Conservation (phyloP, 2,888 invertebrate species). For the Epicampocera succincta region DNA sequence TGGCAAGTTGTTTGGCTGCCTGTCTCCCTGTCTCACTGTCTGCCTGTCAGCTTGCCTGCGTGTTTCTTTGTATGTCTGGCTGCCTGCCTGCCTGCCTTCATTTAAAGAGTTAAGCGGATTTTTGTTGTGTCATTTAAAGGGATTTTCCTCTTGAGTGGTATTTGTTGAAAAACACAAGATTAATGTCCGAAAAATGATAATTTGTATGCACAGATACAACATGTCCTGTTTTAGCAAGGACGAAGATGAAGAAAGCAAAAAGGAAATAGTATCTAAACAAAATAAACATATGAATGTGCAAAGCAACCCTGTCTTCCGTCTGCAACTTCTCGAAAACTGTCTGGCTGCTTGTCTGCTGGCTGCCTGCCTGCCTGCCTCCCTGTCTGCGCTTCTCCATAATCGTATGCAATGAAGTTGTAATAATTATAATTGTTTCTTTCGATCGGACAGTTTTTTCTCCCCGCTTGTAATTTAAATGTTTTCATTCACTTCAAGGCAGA, state of each 20-base stretch:
- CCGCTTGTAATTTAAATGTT: slow-evolving; percentile 59
- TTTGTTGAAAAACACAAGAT: slow-evolving; percentile 67
- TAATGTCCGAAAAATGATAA: slow-evolving; percentile 75
- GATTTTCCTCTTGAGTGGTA: slow-evolving; percentile 69
- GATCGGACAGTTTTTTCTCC: slow-evolving; percentile 63
- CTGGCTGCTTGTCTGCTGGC: background rate
- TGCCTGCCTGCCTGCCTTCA: background rate
- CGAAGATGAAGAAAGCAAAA: too few species aligned
- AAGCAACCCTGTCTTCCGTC: slow-evolving; percentile 38
- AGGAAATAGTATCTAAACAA: background rate
- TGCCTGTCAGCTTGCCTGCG: background rate
- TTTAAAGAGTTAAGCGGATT: slow-evolving; percentile 67
- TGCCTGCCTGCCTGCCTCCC: slow-evolving; percentile 27
- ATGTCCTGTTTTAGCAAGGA: slow-evolving; percentile 53
- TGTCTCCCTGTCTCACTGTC: background rate
- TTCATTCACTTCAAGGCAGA: slow-evolving; percentile 53
- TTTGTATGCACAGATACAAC: slow-evolving; percentile 68
- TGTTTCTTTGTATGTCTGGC: background rate
- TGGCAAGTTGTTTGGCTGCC: background rate
- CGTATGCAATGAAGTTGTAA: slow-evolving; percentile 80
- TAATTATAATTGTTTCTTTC: slow-evolving; percentile 79
- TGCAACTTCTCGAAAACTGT: background rate
- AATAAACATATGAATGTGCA: slow-evolving; percentile 5
- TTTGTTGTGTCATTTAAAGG: slow-evolving; percentile 68
- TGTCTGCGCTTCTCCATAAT: slow-evolving; percentile 49